phyloP scores from a whole-genome alignment of 1,140 invertebrate genomes.

The Chironomus tepperi region DNA sequence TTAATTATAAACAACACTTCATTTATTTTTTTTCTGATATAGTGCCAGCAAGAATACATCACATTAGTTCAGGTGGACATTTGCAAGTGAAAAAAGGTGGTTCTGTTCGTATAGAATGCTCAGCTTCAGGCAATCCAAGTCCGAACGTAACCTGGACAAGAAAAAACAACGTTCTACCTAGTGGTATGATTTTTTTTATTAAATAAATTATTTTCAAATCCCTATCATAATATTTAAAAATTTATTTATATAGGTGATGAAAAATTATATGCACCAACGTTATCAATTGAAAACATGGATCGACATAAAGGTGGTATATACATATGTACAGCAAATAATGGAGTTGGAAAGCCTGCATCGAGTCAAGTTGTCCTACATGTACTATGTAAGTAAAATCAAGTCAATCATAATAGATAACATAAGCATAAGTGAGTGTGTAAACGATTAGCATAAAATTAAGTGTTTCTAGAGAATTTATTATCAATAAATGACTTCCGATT shows the following conservation, averaged over 20 bases:
- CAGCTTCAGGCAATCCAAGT: constrained; percentile 53
- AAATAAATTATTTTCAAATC: too few species aligned
- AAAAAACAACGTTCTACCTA: constrained; percentile 53
- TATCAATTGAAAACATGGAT: constrained; percentile 44
- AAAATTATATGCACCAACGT: constrained; percentile 42
- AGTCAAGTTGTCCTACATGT: constrained; percentile 51
- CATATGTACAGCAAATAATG: constrained; percentile 53
- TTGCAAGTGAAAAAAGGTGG: constrained; percentile 55
- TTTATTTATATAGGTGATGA: constrained; percentile 41
- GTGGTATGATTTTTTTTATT: constrained; percentile 39
- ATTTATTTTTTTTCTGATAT: too few species aligned
- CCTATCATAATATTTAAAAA: too few species aligned
- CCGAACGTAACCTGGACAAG: constrained; percentile 57
- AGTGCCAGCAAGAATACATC: constrained; percentile 51
- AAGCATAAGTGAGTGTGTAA: too few species aligned
- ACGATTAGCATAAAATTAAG: too few species aligned
- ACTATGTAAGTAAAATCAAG: constrained; percentile 43
- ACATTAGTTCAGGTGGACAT: constrained; percentile 47
- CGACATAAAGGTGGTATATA: constrained; percentile 53
- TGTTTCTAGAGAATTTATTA: neutral
- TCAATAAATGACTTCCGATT: neutral
- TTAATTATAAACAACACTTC: too few species aligned
- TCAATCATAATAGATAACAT: too few species aligned
- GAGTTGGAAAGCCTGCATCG: constrained; percentile 49
- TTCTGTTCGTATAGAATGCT: constrained; percentile 52